phyloP scores from a whole-genome alignment of 2,888 invertebrate genomes.

The Frankliniella fusca region DNA sequence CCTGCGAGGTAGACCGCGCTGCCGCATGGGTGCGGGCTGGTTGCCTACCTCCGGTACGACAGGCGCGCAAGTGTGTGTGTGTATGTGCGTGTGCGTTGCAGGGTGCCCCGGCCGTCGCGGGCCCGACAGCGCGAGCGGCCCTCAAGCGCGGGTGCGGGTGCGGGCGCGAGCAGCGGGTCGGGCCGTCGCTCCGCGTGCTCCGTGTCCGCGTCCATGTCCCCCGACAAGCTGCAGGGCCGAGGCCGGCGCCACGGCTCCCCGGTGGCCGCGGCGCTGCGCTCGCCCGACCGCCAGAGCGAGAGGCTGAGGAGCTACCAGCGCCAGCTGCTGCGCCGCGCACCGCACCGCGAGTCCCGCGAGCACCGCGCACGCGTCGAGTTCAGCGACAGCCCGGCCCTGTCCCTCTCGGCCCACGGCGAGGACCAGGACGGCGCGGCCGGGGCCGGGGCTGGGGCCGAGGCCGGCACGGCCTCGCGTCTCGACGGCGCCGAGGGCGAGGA shows the following conservation, averaged over 20 bases:
- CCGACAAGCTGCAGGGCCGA: neutral
- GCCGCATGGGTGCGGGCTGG: too few relatives aligned
- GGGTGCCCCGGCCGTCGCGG: neutral
- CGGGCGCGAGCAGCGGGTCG: neutral
- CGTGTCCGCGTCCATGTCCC: neutral
- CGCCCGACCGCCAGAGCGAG: neutral
- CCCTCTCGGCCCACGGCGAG: neutral
- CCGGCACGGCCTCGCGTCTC: too few relatives aligned
- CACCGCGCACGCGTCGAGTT: neutral
- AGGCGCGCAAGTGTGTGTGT: too few relatives aligned
- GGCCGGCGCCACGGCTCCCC: neutral
- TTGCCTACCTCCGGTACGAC: too few relatives aligned
- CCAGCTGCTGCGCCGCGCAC: neutral
- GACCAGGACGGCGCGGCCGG: neutral
- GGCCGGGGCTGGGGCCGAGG: too few relatives aligned
- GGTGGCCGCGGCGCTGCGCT: neutral
- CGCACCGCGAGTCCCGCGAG: neutral
- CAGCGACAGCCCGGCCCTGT: neutral
- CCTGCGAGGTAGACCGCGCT: too few relatives aligned
- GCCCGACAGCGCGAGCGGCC: neutral
- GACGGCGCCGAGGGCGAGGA: too few relatives aligned
- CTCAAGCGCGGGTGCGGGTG: neutral
- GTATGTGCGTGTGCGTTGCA: too few relatives aligned
- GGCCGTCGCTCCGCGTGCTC: neutral
- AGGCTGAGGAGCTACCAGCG: slow-evolving; percentile 6